These are phyloP conservation scores for Amblyjoppa fuscipennis DNA, from an alignment of 2,888 invertebrate genomes.

Conservation along the genomic window DNA sequence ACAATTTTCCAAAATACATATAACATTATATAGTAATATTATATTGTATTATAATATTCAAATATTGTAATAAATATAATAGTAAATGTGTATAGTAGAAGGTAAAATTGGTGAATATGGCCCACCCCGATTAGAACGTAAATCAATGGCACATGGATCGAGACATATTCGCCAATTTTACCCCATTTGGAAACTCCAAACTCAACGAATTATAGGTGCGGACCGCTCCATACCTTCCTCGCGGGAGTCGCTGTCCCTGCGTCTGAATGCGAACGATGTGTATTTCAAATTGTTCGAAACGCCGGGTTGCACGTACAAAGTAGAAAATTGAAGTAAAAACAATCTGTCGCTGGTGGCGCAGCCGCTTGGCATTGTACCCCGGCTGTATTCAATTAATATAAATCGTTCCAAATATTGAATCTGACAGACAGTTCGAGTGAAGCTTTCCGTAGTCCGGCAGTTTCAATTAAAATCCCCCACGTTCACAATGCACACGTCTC, in stretches of 20 bases:
- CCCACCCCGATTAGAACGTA: too few relatives aligned
- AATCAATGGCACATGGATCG: not conserved
- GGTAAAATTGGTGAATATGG: too few relatives aligned
- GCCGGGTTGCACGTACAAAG: not conserved
- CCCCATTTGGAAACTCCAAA: too few relatives aligned
- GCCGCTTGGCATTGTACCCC: not conserved
- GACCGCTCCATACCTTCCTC: too few relatives aligned
- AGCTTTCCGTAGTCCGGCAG: constrained; percentile 39
- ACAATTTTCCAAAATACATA: too few relatives aligned
- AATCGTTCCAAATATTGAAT: constrained; percentile 56
- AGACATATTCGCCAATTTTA: too few relatives aligned
- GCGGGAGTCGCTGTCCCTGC: too few relatives aligned
- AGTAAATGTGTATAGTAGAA: too few relatives aligned
- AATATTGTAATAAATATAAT: too few relatives aligned
- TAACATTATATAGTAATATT: too few relatives aligned
- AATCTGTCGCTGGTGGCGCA: constrained; percentile 33
- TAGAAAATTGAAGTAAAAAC: constrained; percentile 40
- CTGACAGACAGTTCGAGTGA: constrained; percentile 20
- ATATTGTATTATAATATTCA: too few relatives aligned
- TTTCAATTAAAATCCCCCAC: constrained; percentile 54
- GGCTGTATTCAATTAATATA: constrained; percentile 52
- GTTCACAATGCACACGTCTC: constrained; percentile 32
- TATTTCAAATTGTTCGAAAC: constrained; percentile 10
- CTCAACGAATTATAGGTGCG: too few relatives aligned
- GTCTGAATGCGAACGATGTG: constrained; percentile 24